phyloP scores from a whole-genome alignment of 2,113 vertebrate species.

The Phrynosoma blainvillii region DNA sequence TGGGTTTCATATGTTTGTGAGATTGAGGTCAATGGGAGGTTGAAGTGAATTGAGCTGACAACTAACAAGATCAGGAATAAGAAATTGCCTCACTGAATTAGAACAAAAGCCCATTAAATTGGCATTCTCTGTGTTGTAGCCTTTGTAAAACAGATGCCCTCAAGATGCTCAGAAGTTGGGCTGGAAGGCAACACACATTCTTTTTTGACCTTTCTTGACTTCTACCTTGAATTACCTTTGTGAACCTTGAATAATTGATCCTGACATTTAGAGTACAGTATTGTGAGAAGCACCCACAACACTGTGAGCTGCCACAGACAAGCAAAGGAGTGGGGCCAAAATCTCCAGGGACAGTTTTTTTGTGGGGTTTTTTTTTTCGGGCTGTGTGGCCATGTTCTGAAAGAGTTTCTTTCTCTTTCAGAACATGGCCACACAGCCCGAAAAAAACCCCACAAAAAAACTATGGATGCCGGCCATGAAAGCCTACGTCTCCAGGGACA shows the following conservation, averaged over 20 bases:
- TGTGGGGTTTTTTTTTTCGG: no score
- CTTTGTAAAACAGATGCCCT: no score
- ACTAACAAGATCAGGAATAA: not conserved
- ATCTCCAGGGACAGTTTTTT: no score
- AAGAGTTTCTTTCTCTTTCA: no score
- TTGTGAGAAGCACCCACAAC: no score
- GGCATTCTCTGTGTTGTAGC: not conserved
- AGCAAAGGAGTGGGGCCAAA: not conserved
- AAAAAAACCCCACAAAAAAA: no score
- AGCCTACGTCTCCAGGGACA: no score
- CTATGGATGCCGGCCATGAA: no score
- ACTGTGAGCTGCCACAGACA: not conserved
- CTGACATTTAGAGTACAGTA: not conserved
- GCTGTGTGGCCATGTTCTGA: no score
- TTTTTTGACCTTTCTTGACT: not conserved
- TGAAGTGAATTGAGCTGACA: not conserved
- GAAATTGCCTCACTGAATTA: not conserved
- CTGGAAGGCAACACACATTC: not conserved
- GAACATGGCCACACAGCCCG: no score
- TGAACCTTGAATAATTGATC: not conserved
- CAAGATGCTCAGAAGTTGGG: not conserved
- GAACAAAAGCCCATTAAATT: not conserved
- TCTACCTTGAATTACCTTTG: not conserved
- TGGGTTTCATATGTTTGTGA: not conserved
- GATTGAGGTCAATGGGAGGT: not conserved